phyloP scores from a whole-genome alignment of 2,797 vertebrate genomes.

The Gallinago stenura region DNA sequence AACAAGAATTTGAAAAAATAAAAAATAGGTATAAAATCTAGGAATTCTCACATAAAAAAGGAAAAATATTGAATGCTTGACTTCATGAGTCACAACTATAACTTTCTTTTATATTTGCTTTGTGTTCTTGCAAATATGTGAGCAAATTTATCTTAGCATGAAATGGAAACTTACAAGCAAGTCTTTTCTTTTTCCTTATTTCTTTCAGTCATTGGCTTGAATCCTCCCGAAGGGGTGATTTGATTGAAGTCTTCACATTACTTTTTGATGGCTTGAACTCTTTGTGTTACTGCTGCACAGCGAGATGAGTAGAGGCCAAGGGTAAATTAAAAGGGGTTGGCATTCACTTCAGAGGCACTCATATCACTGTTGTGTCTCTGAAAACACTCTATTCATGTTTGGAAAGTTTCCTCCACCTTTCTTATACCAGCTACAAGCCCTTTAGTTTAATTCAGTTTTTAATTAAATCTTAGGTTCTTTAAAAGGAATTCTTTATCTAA shows the following conservation, averaged over 20 bases:
- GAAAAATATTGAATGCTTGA: background rate
- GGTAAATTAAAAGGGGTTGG: background rate
- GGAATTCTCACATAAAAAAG: background rate
- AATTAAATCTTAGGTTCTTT: background rate
- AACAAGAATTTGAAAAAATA: background rate
- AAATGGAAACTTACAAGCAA: background rate
- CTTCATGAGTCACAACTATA: background rate
- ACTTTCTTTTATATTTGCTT: background rate
- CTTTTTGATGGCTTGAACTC: background rate
- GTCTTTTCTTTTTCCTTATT: background rate
- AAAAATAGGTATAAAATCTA: background rate
- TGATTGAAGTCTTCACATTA: background rate
- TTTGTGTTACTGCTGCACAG: background rate
- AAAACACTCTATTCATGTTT: background rate
- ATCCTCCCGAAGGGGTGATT: background rate
- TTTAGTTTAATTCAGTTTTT: background rate
- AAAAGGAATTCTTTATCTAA: background rate
- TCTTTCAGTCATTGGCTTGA: background rate
- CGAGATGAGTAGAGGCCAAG: background rate
- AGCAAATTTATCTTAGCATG: background rate
- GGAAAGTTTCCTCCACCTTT: background rate
- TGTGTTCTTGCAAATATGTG: background rate
- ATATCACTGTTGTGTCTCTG: background rate
- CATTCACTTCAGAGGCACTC: background rate
- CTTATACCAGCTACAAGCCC: background rate